These are phyloP conservation scores for Drosophila albomicans DNA, from an alignment of 1,140 invertebrate species.

Conservation along the genomic window DNA sequence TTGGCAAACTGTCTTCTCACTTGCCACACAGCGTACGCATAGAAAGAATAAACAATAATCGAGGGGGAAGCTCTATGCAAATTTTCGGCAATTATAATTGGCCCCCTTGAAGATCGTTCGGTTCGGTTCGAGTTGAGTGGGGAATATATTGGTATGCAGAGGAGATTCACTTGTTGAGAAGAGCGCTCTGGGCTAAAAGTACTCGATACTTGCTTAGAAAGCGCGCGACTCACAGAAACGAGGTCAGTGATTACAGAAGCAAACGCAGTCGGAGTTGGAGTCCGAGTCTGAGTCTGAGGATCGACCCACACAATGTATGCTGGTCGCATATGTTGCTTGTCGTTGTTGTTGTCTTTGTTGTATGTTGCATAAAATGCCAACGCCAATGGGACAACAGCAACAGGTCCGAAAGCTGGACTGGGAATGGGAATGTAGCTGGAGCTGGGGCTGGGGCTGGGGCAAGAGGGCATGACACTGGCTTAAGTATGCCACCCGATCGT, in stretches of 20 bases:
- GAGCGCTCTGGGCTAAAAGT: neutral
- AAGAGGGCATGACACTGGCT: constrained; percentile 28
- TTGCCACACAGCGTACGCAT: neutral
- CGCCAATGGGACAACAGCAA: neutral
- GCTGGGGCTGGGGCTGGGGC: neutral
- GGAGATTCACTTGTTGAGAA: constrained; percentile 26
- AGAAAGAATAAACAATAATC: neutral
- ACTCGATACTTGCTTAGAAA: constrained; percentile 26
- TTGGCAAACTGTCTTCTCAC: neutral
- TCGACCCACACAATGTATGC: constrained; percentile 9
- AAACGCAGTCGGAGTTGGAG: neutral
- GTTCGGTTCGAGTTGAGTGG: too few relatives aligned
- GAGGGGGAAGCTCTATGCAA: constrained; percentile 4
- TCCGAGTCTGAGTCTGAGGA: neutral
- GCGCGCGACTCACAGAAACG: constrained; percentile 13
- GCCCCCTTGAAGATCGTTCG: constrained; percentile 9
- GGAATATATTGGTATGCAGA: constrained; percentile 19
- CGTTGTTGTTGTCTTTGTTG: neutral
- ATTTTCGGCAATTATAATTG: constrained; percentile 12
- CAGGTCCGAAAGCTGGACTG: neutral
- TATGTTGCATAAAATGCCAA: constrained; percentile 22
- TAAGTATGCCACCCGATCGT: constrained; percentile 33
- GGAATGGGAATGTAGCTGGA: neutral
- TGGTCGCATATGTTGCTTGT: too few relatives aligned
- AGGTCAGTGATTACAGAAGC: constrained; percentile 39